A percentile compares a stretch with the other conserved stretches of the same genome.
Evolutionary conservation across 2,113 vertebrate genomes (phyloP).

Genomic region (Oreamnos americanus): DNA sequence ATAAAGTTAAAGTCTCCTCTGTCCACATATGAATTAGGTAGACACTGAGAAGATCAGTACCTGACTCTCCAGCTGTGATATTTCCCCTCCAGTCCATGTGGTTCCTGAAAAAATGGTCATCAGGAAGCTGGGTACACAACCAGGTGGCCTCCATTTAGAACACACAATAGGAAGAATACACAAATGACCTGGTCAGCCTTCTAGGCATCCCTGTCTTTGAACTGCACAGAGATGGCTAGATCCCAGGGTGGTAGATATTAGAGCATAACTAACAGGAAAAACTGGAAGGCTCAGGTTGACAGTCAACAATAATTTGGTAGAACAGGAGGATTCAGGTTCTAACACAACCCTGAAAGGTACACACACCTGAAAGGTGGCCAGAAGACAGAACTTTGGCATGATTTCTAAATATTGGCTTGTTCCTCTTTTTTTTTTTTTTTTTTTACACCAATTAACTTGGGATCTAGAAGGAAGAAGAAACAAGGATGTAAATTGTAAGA

Average conservation of each 20-base stretch:
- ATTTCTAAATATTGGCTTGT: background rate
- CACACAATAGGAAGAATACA: background rate
- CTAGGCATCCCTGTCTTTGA: background rate
- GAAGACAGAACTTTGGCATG: background rate
- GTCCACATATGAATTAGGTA: background rate
- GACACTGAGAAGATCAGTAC: background rate
- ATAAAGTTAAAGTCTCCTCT: background rate
- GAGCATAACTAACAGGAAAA: background rate
- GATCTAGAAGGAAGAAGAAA: background rate
- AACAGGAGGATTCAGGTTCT: background rate
- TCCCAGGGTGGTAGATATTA: background rate
- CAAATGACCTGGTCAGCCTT: background rate
- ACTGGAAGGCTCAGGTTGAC: background rate
- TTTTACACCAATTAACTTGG: background rate
- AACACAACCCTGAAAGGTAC: background rate
- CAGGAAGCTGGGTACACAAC: background rate
- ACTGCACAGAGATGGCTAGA: background rate
- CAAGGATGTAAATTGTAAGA: background rate
- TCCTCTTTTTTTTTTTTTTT: background rate
- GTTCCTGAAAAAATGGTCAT: background rate
- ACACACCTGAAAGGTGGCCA: background rate
- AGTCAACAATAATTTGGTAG: background rate
- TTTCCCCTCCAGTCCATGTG: background rate
- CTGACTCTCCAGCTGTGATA: background rate
- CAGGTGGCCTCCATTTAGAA: background rate